Evolutionary conservation across 2,888 invertebrate genomes (phyloP).

Genomic region (Hetaerina titia): DNA sequence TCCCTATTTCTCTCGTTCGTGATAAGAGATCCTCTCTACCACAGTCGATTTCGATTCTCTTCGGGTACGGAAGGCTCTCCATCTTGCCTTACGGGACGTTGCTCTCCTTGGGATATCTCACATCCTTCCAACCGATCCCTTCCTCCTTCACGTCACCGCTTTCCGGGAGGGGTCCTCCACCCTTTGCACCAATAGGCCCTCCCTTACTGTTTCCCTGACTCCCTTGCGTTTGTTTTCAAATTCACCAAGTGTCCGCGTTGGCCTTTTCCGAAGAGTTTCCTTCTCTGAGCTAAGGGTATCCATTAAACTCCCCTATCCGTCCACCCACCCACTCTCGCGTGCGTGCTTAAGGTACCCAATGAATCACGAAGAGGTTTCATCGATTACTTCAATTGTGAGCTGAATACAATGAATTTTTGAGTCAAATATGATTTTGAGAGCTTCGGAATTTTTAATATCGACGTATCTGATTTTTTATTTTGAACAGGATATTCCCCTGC

Average conservation of each 20-base stretch:
- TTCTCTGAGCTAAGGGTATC: neutral
- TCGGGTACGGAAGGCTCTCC: constrained; percentile 13
- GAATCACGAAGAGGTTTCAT: no score
- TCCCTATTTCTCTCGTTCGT: no score
- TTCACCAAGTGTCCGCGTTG: neutral
- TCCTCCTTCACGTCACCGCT: neutral
- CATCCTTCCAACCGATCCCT: neutral
- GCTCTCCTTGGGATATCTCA: no score
- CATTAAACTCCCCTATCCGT: neutral
- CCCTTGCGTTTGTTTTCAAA: neutral
- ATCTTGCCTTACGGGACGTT: neutral
- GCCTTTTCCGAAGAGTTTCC: neutral
- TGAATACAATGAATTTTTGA: no score
- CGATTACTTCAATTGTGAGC: no score
- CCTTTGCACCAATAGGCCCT: neutral
- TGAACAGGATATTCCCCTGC: no score
- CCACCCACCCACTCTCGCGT: neutral
- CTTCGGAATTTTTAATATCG: no score
- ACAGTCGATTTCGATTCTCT: neutral
- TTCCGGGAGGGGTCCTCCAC: neutral
- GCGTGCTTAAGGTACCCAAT: no score
- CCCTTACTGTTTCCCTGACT: neutral
- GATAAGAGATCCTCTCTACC: no score
- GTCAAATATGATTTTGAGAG: no score
- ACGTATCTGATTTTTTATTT: no score